phyloP scores from a whole-genome alignment of 2,113 vertebrate species.

The Aegotheles bennettii region DNA sequence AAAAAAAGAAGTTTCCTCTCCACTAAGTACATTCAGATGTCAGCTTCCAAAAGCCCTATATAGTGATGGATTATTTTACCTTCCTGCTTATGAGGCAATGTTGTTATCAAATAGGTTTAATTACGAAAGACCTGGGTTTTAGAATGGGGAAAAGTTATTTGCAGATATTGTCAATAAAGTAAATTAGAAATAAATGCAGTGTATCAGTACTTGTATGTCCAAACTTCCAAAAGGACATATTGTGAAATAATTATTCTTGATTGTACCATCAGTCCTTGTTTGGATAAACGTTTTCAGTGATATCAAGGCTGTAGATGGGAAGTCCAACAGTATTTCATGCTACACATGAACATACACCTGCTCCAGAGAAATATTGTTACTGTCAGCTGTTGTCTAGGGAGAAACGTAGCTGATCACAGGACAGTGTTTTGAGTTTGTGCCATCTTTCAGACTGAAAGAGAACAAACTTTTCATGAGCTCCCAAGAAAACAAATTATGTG shows the following conservation, averaged over 20 bases:
- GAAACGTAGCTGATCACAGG: not conserved
- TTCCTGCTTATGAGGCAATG: constrained; percentile 20
- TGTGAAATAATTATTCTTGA: not conserved
- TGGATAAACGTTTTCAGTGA: not conserved
- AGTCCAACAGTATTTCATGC: not conserved
- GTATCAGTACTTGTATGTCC: not conserved
- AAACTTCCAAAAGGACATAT: constrained; percentile 9
- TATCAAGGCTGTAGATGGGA: not conserved
- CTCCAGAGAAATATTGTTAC: not conserved
- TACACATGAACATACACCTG: not conserved
- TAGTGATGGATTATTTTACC: constrained; percentile 44
- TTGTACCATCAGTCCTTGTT: not conserved
- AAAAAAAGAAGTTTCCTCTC: constrained; percentile 64
- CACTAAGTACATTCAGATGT: constrained; percentile 83
- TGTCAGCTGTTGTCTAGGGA: not conserved
- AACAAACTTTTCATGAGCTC: not conserved
- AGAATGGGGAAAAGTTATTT: not conserved
- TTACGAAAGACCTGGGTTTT: not conserved
- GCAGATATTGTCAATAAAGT: constrained; percentile 8
- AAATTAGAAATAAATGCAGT: not conserved
- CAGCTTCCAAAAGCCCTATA: not conserved
- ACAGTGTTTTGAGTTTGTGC: not conserved
- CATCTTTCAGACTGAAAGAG: not conserved
- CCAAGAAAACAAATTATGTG: not conserved
- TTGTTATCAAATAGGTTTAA: constrained; percentile 47